Conservation (phyloP, 2,888 invertebrate species). For the Trichogramma evanescens region DNA sequence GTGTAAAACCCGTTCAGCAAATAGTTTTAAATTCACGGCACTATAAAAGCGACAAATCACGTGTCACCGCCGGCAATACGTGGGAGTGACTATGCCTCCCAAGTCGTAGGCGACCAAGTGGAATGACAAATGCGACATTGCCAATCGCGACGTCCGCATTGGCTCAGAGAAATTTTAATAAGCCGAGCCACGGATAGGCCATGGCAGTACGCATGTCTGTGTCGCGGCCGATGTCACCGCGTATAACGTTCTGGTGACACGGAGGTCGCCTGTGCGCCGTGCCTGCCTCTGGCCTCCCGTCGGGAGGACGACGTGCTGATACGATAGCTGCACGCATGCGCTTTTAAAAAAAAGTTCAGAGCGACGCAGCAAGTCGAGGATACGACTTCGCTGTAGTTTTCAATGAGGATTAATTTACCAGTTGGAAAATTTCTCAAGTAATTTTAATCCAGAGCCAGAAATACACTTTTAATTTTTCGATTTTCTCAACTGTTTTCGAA, state of each 20-base stretch:
- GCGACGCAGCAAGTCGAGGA: background rate
- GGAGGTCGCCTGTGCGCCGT: background rate
- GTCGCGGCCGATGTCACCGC: conserved; percentile 36
- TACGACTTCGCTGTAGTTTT: background rate
- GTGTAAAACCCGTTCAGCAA: too few species aligned
- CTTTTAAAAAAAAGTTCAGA: background rate
- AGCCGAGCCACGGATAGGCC: conserved; percentile 40
- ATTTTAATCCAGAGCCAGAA: too few species aligned
- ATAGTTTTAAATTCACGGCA: too few species aligned
- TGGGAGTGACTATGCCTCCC: conserved; percentile 14
- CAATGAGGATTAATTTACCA: background rate
- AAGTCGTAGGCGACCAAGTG: background rate
- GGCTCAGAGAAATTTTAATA: conserved; percentile 44
- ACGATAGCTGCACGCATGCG: conserved; percentile 12
- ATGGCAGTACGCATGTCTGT: conserved; percentile 44
- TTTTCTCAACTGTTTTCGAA: too few species aligned
- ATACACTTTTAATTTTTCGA: too few species aligned
- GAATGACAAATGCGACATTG: background rate
- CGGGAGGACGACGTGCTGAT: conserved; percentile 16
- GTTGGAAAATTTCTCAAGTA: too few species aligned
- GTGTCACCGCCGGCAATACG: conserved; percentile 7
- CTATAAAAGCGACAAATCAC: background rate
- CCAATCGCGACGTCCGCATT: conserved; percentile 28
- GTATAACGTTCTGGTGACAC: conserved; percentile 12
- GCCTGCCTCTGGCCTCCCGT: conserved; percentile 10